A percentile compares a stretch with the other conserved stretches of the same genome.
Conservation (phyloP, 1,140 invertebrate species). For the Zophobas atratus region DNA sequence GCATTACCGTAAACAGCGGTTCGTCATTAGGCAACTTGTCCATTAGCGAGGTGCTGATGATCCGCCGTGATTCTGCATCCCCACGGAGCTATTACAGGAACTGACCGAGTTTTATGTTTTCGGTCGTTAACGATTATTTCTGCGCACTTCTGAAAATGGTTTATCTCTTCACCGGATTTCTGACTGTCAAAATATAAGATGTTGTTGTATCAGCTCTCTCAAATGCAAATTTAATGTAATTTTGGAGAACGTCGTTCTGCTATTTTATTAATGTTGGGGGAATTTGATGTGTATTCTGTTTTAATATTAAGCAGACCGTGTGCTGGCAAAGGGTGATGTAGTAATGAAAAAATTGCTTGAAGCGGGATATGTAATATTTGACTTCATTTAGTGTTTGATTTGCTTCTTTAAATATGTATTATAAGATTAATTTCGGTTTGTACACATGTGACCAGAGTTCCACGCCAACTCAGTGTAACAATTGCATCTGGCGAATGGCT, state of each 20-base stretch:
- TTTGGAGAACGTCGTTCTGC: constrained; percentile 7
- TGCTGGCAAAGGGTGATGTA: constrained; percentile 8
- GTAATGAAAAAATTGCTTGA: background rate
- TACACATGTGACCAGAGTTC: no score
- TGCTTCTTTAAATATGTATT: background rate
- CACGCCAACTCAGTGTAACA: no score
- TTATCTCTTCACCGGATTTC: background rate
- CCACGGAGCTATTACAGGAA: constrained; percentile 57
- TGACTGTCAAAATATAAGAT: constrained; percentile 13
- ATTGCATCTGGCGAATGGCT: no score
- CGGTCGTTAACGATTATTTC: constrained; percentile 44
- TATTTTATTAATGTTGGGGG: constrained; percentile 21
- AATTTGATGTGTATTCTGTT: constrained; percentile 16
- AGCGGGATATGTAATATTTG: background rate
- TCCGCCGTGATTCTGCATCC: constrained; percentile 56
- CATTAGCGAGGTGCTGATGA: constrained; percentile 61
- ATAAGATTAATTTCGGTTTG: no score
- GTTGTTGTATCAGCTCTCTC: constrained; percentile 7
- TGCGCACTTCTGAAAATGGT: constrained; percentile 1
- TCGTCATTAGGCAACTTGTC: constrained; percentile 63
- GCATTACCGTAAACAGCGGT: constrained; percentile 63
- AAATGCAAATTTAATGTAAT: constrained; percentile 19
- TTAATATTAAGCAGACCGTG: constrained; percentile 5
- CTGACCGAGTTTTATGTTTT: constrained; percentile 53
- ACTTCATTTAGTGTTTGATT: background rate